Percentiles rank a stretch among this genome's conserved stretches.
Conservation (phyloP, 2,888 invertebrate genomes). For the Athalia cordata region DNA sequence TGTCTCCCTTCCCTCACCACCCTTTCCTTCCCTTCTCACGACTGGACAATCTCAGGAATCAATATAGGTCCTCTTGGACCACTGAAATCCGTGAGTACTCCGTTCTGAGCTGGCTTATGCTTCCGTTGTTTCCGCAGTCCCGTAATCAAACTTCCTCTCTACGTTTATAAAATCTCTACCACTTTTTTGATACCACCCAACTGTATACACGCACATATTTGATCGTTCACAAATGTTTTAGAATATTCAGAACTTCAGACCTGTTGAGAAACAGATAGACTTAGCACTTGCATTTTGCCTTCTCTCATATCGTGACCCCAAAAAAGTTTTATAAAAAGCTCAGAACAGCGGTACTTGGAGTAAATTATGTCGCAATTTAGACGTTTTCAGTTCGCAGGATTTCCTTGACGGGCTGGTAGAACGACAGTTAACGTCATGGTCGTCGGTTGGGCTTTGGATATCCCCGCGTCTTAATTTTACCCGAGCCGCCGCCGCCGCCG, state of each 20-base stretch:
- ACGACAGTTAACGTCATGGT: constrained; percentile 34
- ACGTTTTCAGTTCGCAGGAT: constrained; percentile 4
- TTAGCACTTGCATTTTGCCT: neutral
- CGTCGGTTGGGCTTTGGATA: neutral
- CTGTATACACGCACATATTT: neutral
- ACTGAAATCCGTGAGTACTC: constrained; percentile 57
- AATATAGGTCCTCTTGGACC: constrained; percentile 59
- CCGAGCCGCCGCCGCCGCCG: no score
- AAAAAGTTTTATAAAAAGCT: constrained; percentile 17
- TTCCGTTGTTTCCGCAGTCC: constrained; percentile 45
- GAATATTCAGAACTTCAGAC: neutral
- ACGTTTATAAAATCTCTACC: neutral
- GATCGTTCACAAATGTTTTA: no score
- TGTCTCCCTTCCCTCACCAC: constrained; percentile 41
- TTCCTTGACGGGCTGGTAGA: constrained; percentile 27
- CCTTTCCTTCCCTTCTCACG: constrained; percentile 44
- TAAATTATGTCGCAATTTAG: constrained; percentile 14
- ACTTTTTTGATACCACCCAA: no score
- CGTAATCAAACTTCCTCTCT: constrained; percentile 61
- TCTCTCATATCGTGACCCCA: neutral
- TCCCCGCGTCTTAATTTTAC: constrained; percentile 28
- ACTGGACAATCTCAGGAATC: constrained; percentile 63
- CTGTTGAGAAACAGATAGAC: constrained; percentile 12
- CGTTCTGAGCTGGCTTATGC: constrained; percentile 48
- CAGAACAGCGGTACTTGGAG: neutral